Conservation (phyloP, 2,113 vertebrate species). For the Urocynchramus pylzowi region DNA sequence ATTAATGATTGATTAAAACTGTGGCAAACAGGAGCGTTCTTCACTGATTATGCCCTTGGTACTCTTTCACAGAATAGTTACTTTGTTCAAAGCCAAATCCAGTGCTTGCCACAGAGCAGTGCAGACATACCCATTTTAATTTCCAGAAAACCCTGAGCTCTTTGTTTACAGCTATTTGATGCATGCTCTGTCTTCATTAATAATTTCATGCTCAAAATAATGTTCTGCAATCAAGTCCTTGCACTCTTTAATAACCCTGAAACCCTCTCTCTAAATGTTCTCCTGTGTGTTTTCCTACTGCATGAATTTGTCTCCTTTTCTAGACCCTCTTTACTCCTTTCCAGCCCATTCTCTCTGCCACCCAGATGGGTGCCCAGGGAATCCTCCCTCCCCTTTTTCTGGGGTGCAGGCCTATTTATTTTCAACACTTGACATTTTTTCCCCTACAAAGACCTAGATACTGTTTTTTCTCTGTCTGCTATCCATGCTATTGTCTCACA, state of each 20-base stretch:
- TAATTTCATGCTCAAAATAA: neutral
- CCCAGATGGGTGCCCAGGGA: neutral
- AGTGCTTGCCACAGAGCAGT: neutral
- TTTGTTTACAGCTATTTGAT: neutral
- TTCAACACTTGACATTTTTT: neutral
- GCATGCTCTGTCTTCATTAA: neutral
- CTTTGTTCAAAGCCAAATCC: neutral
- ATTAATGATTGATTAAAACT: neutral
- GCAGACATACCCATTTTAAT: neutral
- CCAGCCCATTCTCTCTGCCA: neutral
- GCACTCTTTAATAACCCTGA: neutral
- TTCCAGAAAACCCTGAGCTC: neutral
- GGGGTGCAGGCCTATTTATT: neutral
- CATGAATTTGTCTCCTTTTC: neutral
- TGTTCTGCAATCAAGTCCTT: neutral
- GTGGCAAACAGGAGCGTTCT: neutral
- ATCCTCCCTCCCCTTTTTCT: neutral
- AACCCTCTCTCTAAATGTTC: neutral
- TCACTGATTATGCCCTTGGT: neutral
- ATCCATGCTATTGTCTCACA: neutral
- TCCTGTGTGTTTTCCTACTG: neutral
- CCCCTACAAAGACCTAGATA: neutral
- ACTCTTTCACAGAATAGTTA: neutral
- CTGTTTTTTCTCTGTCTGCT: neutral
- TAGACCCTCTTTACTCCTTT: neutral